These are phyloP conservation scores for Cyprinodon diabolis DNA, from an alignment of 2,797 vertebrate species.

Conservation along the genomic window DNA sequence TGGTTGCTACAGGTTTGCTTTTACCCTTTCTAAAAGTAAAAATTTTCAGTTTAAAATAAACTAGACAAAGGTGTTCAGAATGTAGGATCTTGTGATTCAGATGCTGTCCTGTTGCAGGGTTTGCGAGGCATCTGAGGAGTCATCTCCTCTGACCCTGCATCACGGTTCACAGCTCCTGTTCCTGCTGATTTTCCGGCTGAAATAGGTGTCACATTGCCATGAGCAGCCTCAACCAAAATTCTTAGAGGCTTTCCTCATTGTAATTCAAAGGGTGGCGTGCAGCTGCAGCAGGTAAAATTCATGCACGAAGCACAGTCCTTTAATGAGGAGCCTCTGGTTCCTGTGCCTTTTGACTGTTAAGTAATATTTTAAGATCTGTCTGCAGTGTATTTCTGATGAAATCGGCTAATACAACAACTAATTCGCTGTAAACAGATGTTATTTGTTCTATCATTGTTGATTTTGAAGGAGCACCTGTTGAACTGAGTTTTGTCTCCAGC, in stretches of 20 bases:
- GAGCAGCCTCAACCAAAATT: slow-evolving; percentile 31
- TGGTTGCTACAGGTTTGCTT: neutral
- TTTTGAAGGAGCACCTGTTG: neutral
- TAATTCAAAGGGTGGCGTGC: slow-evolving; percentile 50
- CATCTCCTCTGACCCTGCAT: slow-evolving; percentile 56
- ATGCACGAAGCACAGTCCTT: slow-evolving; percentile 10
- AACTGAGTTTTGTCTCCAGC: neutral
- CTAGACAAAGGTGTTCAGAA: slow-evolving; percentile 4
- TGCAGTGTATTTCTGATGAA: neutral
- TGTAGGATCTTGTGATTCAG: slow-evolving; percentile 26
- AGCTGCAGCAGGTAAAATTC: slow-evolving; percentile 30
- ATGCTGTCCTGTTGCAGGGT: slow-evolving; percentile 15
- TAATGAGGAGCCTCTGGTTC: slow-evolving; percentile 5
- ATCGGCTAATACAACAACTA: neutral
- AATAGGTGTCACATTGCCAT: slow-evolving; percentile 58
- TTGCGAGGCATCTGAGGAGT: slow-evolving; percentile 22
- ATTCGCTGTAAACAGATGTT: neutral
- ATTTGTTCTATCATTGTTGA: neutral
- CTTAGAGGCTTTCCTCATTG: slow-evolving; percentile 58
- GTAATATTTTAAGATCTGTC: neutral
- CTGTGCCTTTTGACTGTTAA: slow-evolving; percentile 1
- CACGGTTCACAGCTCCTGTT: slow-evolving; percentile 62
- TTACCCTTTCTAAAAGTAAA: neutral
- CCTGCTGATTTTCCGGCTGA: slow-evolving; percentile 57
- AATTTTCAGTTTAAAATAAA: slow-evolving; percentile 1